Base-by-base conservation (phyloP, 1,140 invertebrate genomes). In the Drosophila ironensis region DNA sequence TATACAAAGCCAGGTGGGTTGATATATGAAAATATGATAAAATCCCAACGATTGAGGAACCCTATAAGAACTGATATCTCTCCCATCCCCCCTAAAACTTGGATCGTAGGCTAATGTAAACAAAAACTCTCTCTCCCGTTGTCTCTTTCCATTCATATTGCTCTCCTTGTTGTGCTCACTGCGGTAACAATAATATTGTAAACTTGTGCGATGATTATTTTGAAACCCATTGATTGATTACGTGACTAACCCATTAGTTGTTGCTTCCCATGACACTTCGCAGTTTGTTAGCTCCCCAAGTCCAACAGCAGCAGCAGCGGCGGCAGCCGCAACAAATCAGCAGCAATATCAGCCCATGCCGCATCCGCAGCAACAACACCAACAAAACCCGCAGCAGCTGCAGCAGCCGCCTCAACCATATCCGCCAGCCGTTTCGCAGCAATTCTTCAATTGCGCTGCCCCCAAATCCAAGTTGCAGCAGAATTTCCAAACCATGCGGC, bases 401-500 rank as follows among this genome's bases (percentile, higher is more conserved):
- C 30, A 35, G 3, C 9, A 11, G 9, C 51, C 42, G 22, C 44
- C 47, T 11, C 51, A 46, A 37, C 53, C 71, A 40, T 59, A 63
- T 19, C 12, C 27, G 3, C n/a, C 27, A 1, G 20, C 38, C 6
- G 14, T 38, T 6, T 38, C 20, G 17, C 63, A 69, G 35, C 80
- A 84, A 25, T 90, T 78, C 38, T 89, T 90, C 66, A 90, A 89
- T 42, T 84, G 81, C 61, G 88, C 87, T 51, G 88, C 89, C 11
- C 73, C 63, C 61, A 91, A 89, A 81, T 89, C 74, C 37, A 91
- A 89, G 88, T 77, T 90, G 59, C 90, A 86, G 30, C 88, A 90
- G 40, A 91, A 90, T 42, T 90, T 87, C 51, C 87, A 90, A 54
- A 87, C 84, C 0, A 90, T 90, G 72, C 87, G 86, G 7, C 86